Evolutionary conservation across 2,797 vertebrate species (phyloP).

Genomic region (Smutsia gigantea): DNA sequence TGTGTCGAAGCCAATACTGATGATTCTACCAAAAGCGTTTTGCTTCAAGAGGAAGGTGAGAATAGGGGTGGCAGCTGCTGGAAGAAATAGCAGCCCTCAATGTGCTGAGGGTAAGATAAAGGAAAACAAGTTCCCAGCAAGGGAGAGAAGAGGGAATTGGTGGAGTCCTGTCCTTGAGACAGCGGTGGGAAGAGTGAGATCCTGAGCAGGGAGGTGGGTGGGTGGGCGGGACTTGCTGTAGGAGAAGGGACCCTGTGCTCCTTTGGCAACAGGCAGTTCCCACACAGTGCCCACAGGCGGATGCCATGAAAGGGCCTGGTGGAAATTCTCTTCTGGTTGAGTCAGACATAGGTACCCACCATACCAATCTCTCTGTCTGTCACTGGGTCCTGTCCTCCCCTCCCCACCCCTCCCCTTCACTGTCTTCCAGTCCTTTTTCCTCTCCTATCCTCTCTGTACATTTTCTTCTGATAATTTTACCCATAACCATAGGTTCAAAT

Average conservation of each 20-base stretch:
- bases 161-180: not conserved
- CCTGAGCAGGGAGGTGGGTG: fast-evolving
- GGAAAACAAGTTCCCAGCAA: fast-evolving
- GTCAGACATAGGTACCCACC: not conserved
- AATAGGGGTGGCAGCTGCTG: no score
- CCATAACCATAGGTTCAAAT: not conserved
- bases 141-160: not conserved
- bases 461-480: not conserved
- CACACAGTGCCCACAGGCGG: not conserved
- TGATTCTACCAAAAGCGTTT: not conserved
- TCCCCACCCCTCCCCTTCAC: not conserved
- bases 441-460: no score
- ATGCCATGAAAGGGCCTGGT: fast-evolving
- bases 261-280: not conserved
- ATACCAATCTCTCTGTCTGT: fast-evolving
- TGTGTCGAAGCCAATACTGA: not conserved
- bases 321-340: not conserved
- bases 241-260: not conserved
- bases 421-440: not conserved
- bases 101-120: not conserved
- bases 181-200: fast-evolving
- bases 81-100: not conserved
- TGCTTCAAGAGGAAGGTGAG: not conserved
- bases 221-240: no score
- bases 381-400: not conserved